Base-by-base conservation (phyloP, 2,888 invertebrate genomes). In the Spicauda simplicius region DNA sequence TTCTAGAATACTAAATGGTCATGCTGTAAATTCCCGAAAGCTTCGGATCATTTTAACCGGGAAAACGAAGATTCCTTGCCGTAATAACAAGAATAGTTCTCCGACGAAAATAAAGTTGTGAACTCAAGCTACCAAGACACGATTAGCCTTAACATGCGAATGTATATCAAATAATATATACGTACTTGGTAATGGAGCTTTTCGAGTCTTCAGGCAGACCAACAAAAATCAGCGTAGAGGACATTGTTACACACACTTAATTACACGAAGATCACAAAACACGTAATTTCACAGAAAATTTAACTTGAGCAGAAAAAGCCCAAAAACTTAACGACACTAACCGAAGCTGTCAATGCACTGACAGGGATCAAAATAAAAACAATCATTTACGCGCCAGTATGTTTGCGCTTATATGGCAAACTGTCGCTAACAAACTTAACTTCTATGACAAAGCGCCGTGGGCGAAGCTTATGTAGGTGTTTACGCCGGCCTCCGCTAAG, bases 111-210 rank as follows among this genome's bases (percentile, higher is more conserved):
- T 2, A 25, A 25, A 25, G 25, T 25, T 25, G 25, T 5, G 25
- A 25, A 5, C 25, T 25, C 25, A 25, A 25, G 25, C 3, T 25
- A 25, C 3, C 5, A 25, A 25, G 25, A 25, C 25, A 25, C 14
- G 41, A 41, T 14, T 1, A 4, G 14, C 12, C 10, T 2, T 12
- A 19, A 64, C 11, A 8, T 33, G 4, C 7, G 8, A 33, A 6
- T 33, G 10, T 33, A 33, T 5, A 30, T 30, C 3, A 30, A 33
- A 33, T 10, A 12, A 37, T 33, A 6, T 4, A 33, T 59, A 88
- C 90, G 77, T 81, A 93, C 91, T 85, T 92, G 73, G 88, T 95
- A 88, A 96, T 95, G 54, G 95, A 95, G 79, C 95, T 94, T 80
- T 94, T 95, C 70, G 91, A 93, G 75, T 93, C 94, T 76, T 94